Evolutionary conservation across 1,140 invertebrate species (phyloP).

Genomic region (Rhagoletis pomonella): DNA sequence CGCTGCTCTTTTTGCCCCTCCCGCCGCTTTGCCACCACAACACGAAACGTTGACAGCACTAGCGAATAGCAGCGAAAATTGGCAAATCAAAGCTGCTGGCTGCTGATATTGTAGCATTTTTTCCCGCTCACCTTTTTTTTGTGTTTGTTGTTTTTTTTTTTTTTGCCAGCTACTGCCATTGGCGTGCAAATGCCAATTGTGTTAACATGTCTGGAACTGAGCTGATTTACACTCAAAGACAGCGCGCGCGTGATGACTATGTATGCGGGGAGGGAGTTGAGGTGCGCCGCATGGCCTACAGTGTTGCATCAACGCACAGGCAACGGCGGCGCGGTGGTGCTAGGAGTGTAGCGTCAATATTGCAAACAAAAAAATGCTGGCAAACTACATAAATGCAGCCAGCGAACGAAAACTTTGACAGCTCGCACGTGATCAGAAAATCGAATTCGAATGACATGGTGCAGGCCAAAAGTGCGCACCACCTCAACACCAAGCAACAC

Average conservation of each 20-base stretch:
- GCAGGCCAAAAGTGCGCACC: not conserved
- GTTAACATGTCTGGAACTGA: not conserved
- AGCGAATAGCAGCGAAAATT: not conserved
- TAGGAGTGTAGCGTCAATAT: not conserved
- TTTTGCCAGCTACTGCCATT: not conserved
- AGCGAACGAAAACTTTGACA: slow-evolving; percentile 52
- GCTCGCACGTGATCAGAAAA: slow-evolving; percentile 54
- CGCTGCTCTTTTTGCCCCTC: not conserved
- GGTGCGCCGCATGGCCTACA: not conserved
- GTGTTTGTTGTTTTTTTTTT: too few relatives aligned
- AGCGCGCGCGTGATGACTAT: not conserved
- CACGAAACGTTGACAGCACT: not conserved
- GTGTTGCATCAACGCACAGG: not conserved
- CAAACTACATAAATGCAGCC: slow-evolving; percentile 27
- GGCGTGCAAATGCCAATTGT: slow-evolving; percentile 44
- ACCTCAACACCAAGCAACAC: not conserved
- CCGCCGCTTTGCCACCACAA: not conserved
- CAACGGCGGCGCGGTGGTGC: not conserved
- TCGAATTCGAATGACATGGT: slow-evolving; percentile 13
- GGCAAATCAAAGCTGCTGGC: not conserved
- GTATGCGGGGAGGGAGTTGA: not conserved
- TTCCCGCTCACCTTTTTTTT: not conserved
- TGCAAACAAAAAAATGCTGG: slow-evolving; percentile 35
- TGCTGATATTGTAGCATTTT: not conserved
- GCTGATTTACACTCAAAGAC: slow-evolving; percentile 5